These are phyloP conservation scores for Sebastes schlegelii DNA, from an alignment of 2,113 vertebrate genomes.

Conservation along the genomic window DNA sequence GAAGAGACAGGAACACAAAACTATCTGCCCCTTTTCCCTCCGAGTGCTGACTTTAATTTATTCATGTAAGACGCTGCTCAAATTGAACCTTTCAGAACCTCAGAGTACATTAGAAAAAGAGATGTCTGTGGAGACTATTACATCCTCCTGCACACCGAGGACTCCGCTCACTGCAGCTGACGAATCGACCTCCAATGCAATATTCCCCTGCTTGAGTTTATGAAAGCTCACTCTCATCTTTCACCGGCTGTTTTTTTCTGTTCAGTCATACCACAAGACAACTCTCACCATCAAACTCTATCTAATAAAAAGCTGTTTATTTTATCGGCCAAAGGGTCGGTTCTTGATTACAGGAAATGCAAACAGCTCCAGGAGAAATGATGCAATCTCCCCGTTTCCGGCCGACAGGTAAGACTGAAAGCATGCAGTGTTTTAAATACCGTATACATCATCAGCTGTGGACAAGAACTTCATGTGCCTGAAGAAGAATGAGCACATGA, in stretches of 20 bases:
- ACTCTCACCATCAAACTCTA: not conserved
- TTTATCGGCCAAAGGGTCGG: constrained; percentile 12
- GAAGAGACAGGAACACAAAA: not conserved
- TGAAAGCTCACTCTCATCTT: constrained; percentile 32
- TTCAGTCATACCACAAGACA: constrained; percentile 22
- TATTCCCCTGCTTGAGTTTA: constrained; percentile 21
- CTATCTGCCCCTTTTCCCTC: not conserved
- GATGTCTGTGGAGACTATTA: constrained; percentile 6
- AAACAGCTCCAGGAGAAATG: constrained; percentile 39
- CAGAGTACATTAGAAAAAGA: constrained; percentile 15
- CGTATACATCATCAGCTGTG: not conserved
- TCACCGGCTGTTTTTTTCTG: constrained; percentile 32
- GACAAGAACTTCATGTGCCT: not conserved
- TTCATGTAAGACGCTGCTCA: not conserved
- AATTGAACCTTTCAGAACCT: constrained; percentile 41
- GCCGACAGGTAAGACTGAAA: constrained; percentile 22
- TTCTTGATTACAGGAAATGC: constrained; percentile 36
- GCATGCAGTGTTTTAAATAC: not conserved
- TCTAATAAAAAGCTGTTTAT: constrained; percentile 38
- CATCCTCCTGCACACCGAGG: not conserved
- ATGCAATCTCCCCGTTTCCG: constrained; percentile 34
- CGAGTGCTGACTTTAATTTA: constrained; percentile 15
- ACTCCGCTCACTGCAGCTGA: not conserved
- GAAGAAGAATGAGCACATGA: not conserved
- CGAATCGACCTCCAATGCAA: constrained; percentile 30